Evolutionary conservation across 2,888 invertebrate genomes (phyloP), one percentile per base, ranked within the genome.

Genomic region (Drosophila prolongata): DNA sequence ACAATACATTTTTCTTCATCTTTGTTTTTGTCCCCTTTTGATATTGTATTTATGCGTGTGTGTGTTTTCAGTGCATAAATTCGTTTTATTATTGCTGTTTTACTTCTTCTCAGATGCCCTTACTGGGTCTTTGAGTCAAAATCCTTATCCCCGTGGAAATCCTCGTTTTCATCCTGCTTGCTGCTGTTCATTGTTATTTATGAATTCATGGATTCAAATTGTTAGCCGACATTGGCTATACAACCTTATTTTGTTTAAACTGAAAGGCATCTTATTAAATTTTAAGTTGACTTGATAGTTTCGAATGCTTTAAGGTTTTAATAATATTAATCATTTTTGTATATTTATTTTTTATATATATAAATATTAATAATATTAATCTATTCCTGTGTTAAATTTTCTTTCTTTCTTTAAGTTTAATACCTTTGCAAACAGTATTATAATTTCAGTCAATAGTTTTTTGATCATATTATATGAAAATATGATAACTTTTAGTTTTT

Each of bases 1-100:
- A 69, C 68, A 69, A 69, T 69, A 61, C 68, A 69, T 73, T 72
- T 73, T 72, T 69, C 68, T 42, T 53, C 38, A 40, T 50, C 61
- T 72, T 73, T 69, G 68, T 72, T 69, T 68, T 68, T 62, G 73
- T 72, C 44, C 58, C 60, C 34, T 42, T 40, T 61, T 34, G 64
- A 72, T 61, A 69, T 72, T 69, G 73, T 69, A 52, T 61, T 40
- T 37, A 53, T 42, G 34, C 16, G 49, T 64, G 49, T 49, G 49
- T 61, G 49, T 60, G 72, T 53, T 69, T 72, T 47, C 42, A 72
- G 46, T 69, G 59, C 50, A 68, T 68, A 70, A 68, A 70, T 68
- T 68, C 67, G 71, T 58, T 52, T 69, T 68, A 68, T 72, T 68
- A 68, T 68, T 72, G 44, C 68, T 47, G 46, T 42, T 53, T 61